Conservation (phyloP, 2,113 vertebrate species). For the Mus pahari region DNA sequence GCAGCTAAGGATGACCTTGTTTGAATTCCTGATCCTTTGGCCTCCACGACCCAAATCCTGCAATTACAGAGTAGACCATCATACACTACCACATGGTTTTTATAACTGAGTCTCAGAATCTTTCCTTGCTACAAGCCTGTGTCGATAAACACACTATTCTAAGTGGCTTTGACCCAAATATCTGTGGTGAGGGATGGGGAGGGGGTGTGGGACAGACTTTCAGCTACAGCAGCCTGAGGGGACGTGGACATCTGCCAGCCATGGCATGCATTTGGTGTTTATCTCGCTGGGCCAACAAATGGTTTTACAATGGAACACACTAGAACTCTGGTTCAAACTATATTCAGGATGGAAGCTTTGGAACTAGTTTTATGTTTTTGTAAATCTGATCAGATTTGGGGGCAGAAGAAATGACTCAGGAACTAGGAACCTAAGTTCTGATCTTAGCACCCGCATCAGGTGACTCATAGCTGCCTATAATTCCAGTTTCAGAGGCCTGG, state of each 20-base stretch:
- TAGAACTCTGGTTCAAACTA: background rate
- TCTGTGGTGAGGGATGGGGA: constrained; percentile 93
- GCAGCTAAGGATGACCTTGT: background rate
- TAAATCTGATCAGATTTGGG: constrained; percentile 33
- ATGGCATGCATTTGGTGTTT: constrained; percentile 65
- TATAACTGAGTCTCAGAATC: constrained; percentile 96
- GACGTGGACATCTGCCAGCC: constrained; percentile 94
- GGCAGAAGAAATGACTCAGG: background rate
- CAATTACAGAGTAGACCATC: background rate
- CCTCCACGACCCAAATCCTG: background rate
- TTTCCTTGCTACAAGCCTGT: constrained; percentile 96
- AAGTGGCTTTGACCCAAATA: constrained; percentile 96
- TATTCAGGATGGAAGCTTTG: constrained; percentile 59
- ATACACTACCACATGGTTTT: constrained; percentile 86
- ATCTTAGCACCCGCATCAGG: background rate
- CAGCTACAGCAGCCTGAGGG: constrained; percentile 95
- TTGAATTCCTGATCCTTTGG: background rate
- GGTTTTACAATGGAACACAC: constrained; percentile 31
- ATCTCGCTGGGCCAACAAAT: background rate
- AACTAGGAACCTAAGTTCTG: background rate
- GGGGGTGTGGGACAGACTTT: constrained; percentile 93
- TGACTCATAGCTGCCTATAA: background rate
- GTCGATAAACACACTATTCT: constrained; percentile 92
- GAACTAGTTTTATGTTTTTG: constrained; percentile 39
- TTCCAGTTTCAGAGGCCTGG: background rate